Base-by-base conservation (phyloP, 2,888 invertebrate genomes). In the Seladonia tumulorum region DNA sequence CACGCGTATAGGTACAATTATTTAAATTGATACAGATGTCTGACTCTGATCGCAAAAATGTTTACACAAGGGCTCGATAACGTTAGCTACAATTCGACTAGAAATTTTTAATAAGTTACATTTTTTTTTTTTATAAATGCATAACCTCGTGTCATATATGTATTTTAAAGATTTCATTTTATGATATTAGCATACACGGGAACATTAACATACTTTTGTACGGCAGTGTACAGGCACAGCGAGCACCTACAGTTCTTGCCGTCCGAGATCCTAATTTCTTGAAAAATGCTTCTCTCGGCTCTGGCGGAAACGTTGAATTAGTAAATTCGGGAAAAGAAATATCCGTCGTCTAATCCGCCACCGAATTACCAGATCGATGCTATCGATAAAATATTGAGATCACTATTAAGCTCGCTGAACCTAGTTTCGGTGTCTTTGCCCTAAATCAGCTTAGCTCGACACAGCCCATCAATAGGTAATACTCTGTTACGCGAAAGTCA, bases 381-480 rank as follows among this genome's bases (percentile, higher is more conserved):
- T 18, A 18, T 45, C 18, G 5, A 35, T 83, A 25, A 80, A 80
- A 73, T 72, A 80, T 80, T 80, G 53, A 80, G 2, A n/a, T n/a
- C 39, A 53, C 29, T 45, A 47, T 76, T 81, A 81, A 77, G 18
- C 29, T 22, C 12, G 5, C 22, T 16, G 57, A 76, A 74, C 57
- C 49, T 53, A 39, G 76, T 57, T 73, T 66, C 39, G 47, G 25
- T 68, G 45, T 57, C 39, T 63, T 63, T 70, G 45, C 42, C 39
- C 60, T 74, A 75, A 81, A 81, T 63, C 57, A 29, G 63, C 63
- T 77, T 84, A 60, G 78, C 45, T 39, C 45, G 60, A 74, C 74
- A 74, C 47, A 35, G 18, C 74, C 47, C 47, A 77, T 81, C 77
- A 84, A 84, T 81, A 77, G 25, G 42, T 74, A 81, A 77, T 70